These are phyloP conservation scores for Craseonycteris thonglongyai DNA, from an alignment of 2,113 vertebrate species.

Conservation along the genomic window DNA sequence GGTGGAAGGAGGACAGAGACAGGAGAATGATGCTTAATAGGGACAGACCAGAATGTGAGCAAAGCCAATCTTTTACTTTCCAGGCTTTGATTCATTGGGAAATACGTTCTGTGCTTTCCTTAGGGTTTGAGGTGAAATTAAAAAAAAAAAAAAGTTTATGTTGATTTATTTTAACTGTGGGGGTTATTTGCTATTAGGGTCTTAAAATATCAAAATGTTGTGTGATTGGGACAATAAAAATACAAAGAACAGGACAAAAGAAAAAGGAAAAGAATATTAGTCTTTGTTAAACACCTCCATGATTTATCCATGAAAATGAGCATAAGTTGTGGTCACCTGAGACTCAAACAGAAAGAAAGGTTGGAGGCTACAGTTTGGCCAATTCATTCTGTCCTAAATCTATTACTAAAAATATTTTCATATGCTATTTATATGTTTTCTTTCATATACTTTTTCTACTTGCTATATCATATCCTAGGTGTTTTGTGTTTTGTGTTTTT, in stretches of 20 bases:
- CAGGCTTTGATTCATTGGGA: background rate
- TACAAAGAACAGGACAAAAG: background rate
- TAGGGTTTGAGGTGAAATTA: background rate
- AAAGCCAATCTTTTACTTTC: background rate
- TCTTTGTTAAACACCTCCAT: background rate
- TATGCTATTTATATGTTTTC: background rate
- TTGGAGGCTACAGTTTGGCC: background rate
- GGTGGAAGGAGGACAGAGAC: background rate
- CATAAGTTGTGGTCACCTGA: background rate
- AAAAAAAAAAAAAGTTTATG: background rate
- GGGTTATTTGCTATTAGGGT: background rate
- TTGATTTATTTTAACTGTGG: background rate
- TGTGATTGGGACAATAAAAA: background rate
- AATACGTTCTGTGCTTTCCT: background rate
- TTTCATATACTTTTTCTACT: background rate
- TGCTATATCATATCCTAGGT: background rate
- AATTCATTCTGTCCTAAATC: background rate
- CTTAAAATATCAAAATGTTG: background rate
- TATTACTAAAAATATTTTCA: constrained; percentile 23
- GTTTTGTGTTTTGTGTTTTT: background rate
- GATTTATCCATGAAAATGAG: background rate
- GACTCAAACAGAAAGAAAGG: background rate
- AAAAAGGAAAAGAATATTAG: background rate
- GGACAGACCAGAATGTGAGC: background rate
- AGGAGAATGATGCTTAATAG: background rate